phyloP scores from a whole-genome alignment of 2,797 vertebrate species.

The Acanthurus lineatus region DNA sequence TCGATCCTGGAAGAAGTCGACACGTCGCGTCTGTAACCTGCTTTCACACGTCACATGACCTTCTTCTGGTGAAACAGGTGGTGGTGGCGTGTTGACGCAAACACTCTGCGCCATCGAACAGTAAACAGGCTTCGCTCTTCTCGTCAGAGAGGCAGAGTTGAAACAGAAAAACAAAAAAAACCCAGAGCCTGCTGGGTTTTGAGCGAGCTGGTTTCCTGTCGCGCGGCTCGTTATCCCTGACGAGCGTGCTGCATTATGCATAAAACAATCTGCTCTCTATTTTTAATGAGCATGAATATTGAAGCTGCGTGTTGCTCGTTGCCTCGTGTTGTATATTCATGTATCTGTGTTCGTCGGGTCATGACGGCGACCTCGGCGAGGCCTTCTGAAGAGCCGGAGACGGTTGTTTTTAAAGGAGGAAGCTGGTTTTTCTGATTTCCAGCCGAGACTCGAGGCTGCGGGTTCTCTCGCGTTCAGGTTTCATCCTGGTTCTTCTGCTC shows the following conservation, averaged over 20 bases:
- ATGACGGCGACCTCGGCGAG: neutral
- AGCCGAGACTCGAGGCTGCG: neutral
- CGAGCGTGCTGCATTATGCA: conserved; percentile 54
- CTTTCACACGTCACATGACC: no score
- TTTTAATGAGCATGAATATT: conserved; percentile 61
- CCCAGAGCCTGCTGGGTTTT: conserved; percentile 46
- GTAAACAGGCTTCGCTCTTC: conserved; percentile 20
- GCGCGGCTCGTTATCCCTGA: conserved; percentile 41
- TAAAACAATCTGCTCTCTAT: conserved; percentile 59
- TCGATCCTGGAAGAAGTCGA: no score
- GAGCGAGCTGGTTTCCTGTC: conserved; percentile 43
- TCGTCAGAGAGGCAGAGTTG: conserved; percentile 2
- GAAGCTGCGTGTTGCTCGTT: conserved; percentile 34
- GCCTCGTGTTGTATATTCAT: conserved; percentile 28
- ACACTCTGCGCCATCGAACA: neutral
- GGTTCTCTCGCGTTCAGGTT: neutral
- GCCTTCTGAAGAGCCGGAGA: neutral
- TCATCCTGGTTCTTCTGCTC: neutral
- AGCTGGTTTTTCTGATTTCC: neutral
- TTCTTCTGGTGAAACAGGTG: no score
- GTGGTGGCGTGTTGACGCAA: no score
- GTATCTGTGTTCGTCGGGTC: conserved; percentile 14
- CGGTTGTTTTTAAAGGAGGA: neutral
- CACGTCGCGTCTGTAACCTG: no score
- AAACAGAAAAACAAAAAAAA: neutral